Conservation (phyloP, 35 echinoderm and acorn worm species). For the Amphiura filiformis region DNA sequence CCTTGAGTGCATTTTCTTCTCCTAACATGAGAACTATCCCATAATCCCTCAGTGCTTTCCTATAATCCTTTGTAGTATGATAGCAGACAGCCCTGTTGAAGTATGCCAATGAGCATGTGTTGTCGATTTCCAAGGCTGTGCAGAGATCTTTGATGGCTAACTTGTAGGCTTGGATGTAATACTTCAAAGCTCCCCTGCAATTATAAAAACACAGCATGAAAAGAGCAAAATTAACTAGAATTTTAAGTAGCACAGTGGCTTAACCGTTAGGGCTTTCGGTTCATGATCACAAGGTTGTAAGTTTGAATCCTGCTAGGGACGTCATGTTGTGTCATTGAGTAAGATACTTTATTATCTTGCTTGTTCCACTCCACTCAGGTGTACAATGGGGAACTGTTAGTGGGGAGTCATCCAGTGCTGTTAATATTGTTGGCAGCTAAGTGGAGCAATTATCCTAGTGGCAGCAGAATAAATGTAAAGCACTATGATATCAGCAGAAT, state of each 20-base stretch:
- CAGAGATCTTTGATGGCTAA: constrained; percentile 88
- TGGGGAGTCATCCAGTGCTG: no score
- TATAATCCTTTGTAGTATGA: constrained; percentile 87
- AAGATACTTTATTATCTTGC: no score
- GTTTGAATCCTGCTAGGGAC: no score
- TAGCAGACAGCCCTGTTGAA: constrained; percentile 98
- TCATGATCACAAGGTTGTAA: no score
- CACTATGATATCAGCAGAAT: no score
- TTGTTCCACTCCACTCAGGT: no score
- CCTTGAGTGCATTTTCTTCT: constrained; percentile 90
- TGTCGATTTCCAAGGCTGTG: constrained; percentile 85
- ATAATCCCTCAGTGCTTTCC: constrained; percentile 92
- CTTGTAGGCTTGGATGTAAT: constrained; percentile 88
- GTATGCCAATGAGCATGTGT: constrained; percentile 90
- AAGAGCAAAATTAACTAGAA: neutral
- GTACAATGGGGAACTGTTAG: no score
- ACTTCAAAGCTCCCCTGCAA: constrained; percentile 92
- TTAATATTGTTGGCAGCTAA: no score
- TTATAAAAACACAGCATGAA: constrained; percentile 2
- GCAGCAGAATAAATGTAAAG: no score
- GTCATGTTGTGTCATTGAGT: no score
- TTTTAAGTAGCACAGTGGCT: neutral
- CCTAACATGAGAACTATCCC: constrained; percentile 96
- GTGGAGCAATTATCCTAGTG: no score
- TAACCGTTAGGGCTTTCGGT: no score